Conservation (phyloP, 2,888 invertebrate species). For the Sphinx pinastri region DNA sequence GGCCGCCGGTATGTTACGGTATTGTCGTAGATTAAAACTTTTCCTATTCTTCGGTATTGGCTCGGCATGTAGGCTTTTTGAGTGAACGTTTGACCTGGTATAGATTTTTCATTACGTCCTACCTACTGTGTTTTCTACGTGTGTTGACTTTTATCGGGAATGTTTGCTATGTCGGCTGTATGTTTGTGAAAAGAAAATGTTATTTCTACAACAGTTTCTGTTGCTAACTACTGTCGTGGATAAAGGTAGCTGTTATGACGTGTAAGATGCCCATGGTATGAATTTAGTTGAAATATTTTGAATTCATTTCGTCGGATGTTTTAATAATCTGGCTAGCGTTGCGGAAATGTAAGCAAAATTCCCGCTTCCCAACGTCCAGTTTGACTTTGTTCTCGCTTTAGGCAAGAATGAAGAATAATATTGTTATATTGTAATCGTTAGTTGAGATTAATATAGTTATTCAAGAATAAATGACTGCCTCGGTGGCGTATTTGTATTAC, state of each 20-base stretch:
- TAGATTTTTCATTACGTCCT: slow-evolving; percentile 23
- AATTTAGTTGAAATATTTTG: background rate
- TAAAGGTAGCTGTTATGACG: background rate
- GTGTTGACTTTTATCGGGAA: background rate
- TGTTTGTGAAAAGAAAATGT: background rate
- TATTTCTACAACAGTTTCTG: background rate
- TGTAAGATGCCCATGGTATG: background rate
- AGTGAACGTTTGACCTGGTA: slow-evolving; percentile 13
- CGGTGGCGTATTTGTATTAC: too few species aligned
- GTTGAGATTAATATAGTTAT: background rate
- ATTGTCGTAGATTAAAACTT: slow-evolving; percentile 47
- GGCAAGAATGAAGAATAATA: background rate
- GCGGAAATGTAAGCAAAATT: slow-evolving; percentile 9
- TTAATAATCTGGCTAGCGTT: slow-evolving; percentile 2
- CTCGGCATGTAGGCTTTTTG: slow-evolving; percentile 4
- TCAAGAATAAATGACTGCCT: too few species aligned
- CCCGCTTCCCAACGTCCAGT: background rate
- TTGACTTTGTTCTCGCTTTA: background rate
- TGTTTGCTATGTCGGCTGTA: background rate
- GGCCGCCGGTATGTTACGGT: slow-evolving; percentile 40
- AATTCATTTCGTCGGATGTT: background rate
- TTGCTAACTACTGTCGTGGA: background rate
- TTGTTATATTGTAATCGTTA: background rate
- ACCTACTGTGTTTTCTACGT: background rate
- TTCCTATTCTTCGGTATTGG: slow-evolving; percentile 41